phyloP scores from a whole-genome alignment of 2,113 vertebrate species.

The Cephalopholis sonnerati region DNA sequence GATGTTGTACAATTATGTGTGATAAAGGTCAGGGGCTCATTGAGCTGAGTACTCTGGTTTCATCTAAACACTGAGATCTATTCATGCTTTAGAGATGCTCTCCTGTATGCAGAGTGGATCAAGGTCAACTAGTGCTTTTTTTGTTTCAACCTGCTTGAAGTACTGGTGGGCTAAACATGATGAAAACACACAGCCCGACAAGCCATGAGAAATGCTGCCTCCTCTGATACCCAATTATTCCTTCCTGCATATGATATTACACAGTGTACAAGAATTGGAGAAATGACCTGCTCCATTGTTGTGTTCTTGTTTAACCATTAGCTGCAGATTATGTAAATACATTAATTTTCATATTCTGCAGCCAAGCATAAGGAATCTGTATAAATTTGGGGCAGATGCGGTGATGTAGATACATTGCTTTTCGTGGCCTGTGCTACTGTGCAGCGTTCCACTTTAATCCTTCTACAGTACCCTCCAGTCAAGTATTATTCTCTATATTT shows the following conservation, averaged over 20 bases:
- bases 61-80: slow-evolving; percentile 1
- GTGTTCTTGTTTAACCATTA: not conserved
- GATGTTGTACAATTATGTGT: not conserved
- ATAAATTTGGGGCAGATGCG: slow-evolving; percentile 5
- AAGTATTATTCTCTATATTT: not conserved
- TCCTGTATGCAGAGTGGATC: slow-evolving; percentile 4
- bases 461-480: not conserved
- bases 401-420: not conserved
- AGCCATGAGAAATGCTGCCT: not conserved
- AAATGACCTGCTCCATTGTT: not conserved
- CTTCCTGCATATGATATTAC: not conserved
- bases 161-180: not conserved
- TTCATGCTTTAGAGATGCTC: not conserved
- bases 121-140: not conserved
- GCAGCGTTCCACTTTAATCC: not conserved
- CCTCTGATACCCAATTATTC: not conserved
- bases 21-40: slow-evolving; percentile 16
- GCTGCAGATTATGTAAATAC: not conserved
- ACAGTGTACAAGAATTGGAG: not conserved
- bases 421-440: not conserved
- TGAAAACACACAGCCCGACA: not conserved
- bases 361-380: not conserved
- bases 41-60: slow-evolving; percentile 5
- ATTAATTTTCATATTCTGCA: not conserved
- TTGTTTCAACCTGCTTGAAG: slow-evolving; percentile 3